Conservation (phyloP, 1,140 invertebrate genomes). For the Drosophila sechellia region DNA sequence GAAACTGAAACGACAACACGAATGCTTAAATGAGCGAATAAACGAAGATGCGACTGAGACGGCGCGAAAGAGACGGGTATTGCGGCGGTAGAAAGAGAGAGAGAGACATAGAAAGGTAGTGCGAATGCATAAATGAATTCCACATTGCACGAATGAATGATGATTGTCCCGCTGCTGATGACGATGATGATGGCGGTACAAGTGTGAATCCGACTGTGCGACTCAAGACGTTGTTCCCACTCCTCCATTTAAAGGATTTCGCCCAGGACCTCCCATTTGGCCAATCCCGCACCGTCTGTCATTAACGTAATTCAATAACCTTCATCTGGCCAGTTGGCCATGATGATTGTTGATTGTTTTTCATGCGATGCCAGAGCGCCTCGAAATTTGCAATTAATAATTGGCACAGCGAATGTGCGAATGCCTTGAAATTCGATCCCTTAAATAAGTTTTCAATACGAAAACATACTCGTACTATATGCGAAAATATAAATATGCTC, state of each 20-base stretch:
- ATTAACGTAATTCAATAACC: conserved; percentile 44
- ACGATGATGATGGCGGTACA: conserved; percentile 16
- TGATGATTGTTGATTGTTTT: conserved; percentile 38
- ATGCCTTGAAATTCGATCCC: not conserved
- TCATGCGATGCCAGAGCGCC: not conserved
- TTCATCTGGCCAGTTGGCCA: conserved; percentile 27
- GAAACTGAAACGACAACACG: conserved; percentile 63
- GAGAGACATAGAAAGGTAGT: not conserved
- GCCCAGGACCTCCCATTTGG: not conserved
- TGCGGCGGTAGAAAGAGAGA: not conserved
- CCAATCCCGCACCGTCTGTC: conserved; percentile 3
- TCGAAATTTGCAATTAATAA: conserved; percentile 26
- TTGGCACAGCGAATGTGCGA: conserved; percentile 8
- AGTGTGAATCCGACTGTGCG: conserved; percentile 30
- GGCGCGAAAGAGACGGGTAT: not conserved
- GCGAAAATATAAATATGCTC: not conserved
- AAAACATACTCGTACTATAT: no score
- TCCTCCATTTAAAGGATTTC: not conserved
- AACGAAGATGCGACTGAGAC: conserved; percentile 40
- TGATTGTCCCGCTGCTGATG: conserved; percentile 35
- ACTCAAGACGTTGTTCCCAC: conserved; percentile 25
- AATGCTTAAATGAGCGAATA: conserved; percentile 58
- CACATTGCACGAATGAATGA: conserved; percentile 62
- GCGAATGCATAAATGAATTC: conserved; percentile 56
- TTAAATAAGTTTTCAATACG: not conserved